Evolutionary conservation across 2,113 vertebrate genomes (phyloP), one percentile per base, ranked within the genome.

Genomic region (Gasterosteus nipponicus): DNA sequence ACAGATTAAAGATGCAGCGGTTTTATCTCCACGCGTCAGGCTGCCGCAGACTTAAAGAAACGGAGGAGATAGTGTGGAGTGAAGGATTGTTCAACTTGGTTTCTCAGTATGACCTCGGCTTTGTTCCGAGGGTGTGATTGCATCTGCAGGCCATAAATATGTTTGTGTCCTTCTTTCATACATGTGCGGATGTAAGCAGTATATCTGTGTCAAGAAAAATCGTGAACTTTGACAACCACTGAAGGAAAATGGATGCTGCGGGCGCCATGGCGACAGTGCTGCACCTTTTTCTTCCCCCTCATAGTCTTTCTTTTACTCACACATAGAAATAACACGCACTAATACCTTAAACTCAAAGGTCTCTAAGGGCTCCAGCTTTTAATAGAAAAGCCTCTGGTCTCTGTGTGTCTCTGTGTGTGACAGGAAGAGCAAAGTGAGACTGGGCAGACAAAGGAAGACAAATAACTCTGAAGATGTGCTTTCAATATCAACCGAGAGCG

Each of bases 1-100:
- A 88, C 87, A 91, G 92, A 92, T 89, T 92, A 87, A 22, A 84
- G 83, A 93, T 87, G 77, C 69, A 77, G 81, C 72, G 42, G 85
- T 86, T 91, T 92, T 93, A 92, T 94, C 88, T 86, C 73, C 41
- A 42, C 70, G 78, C 78, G 78, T 85, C 86, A 91, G 86, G 81
- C 86, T 38, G 64, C 83, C 81, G 75, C 61, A 59, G 35, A 65
- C 77, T 77, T 62, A 19, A 3, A 39, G 73, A 81, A 73, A 84
- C 78, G 35, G 60, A 77, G 60, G 71, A 89, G 75, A 85, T 47
- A 42, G 35, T 57, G 56, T 1, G 16, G 56, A 82, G 49, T 44
- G 75, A 87, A 69, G 71, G 51, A 77, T 46, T 73, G 66, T 75
- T 78, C 1, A 19, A 82, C 35, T 58, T 80, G 7, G 69, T 78